Conservation (phyloP, 2,888 invertebrate genomes). For the Drosophila dives region DNA sequence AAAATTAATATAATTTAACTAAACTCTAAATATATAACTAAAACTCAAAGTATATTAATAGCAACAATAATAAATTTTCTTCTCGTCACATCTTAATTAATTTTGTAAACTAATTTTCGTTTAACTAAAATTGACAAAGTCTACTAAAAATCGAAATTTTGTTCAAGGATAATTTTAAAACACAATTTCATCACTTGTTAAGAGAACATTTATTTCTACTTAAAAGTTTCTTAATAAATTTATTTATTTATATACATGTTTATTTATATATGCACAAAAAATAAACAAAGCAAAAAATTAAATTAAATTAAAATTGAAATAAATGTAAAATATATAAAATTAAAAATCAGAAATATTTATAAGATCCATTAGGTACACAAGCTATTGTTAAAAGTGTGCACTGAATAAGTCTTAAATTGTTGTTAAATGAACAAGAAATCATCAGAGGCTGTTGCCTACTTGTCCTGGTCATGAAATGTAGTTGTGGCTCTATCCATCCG, state of each 20-base stretch:
- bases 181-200: background rate
- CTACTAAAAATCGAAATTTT: background rate
- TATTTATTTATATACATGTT: too few species aligned
- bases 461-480: background rate
- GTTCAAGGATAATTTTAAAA: background rate
- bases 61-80: background rate
- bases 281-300: too few species aligned
- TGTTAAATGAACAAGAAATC: conserved; percentile 40
- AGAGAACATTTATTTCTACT: background rate
- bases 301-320: background rate
- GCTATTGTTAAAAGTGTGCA: background rate
- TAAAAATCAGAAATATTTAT: too few species aligned
- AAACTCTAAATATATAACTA: background rate
- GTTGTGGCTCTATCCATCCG: conserved; percentile 1
- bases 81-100: background rate
- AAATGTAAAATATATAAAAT: too few species aligned
- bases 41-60: background rate
- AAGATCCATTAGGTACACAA: background rate
- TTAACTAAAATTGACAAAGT: background rate
- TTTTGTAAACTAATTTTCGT: background rate
- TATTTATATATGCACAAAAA: too few species aligned
- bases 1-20: background rate
- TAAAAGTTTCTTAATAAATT: background rate
- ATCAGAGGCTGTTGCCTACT: conserved; percentile 28
- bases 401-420: background rate